phyloP scores from a whole-genome alignment of 2,797 vertebrate genomes.

The Xenops minutus region DNA sequence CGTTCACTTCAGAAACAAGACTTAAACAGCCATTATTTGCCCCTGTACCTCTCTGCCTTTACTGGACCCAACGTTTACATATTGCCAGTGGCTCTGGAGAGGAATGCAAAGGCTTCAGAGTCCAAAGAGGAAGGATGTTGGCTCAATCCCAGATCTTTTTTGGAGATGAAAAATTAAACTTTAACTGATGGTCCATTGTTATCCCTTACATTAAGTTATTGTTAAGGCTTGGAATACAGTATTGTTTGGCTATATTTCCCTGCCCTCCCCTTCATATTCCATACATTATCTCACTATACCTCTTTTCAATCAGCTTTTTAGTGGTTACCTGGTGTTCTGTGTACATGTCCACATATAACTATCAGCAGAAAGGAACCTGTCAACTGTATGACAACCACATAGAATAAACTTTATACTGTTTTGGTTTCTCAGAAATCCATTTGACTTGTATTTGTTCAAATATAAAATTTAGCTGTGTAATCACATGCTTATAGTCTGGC shows the following conservation, averaged over 20 bases:
- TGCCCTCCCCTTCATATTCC: neutral
- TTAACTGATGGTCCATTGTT: neutral
- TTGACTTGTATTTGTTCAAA: neutral
- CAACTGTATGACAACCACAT: neutral
- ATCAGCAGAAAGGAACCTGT: neutral
- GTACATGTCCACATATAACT: neutral
- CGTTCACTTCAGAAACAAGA: neutral
- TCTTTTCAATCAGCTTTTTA: neutral
- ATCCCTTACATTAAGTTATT: neutral
- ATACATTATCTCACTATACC: neutral
- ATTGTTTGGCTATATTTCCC: neutral
- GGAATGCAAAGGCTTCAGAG: neutral
- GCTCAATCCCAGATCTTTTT: neutral
- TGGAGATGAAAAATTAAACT: slow-evolving; percentile 3
- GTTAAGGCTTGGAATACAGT: neutral
- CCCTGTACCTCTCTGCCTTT: neutral
- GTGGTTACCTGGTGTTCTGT: neutral
- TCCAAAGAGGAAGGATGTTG: neutral
- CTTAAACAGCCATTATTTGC: neutral
- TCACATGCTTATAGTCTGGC: neutral
- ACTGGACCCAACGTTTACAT: neutral
- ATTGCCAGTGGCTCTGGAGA: neutral
- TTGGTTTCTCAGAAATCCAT: neutral
- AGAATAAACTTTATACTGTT: neutral
- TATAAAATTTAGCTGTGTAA: neutral